These are phyloP conservation scores for Drosophila multiciliata DNA, from an alignment of 2,888 invertebrate species.

Conservation along the genomic window DNA sequence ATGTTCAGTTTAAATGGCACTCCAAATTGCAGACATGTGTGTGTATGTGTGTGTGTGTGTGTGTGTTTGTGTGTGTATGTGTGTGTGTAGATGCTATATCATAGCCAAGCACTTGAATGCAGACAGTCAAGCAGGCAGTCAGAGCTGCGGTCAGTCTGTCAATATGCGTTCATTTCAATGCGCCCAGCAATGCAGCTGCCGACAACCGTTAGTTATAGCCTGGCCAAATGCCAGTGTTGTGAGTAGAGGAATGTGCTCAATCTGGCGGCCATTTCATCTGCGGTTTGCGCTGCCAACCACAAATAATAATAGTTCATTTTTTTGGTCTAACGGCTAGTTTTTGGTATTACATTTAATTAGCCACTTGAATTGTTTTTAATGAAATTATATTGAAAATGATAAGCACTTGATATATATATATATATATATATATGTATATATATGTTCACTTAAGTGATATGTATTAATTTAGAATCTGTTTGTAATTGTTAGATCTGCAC, in stretches of 20 bases:
- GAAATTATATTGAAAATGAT: conserved; percentile 26
- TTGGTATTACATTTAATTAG: conserved; percentile 21
- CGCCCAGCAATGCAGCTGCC: conserved; percentile 65
- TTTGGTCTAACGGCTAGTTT: conserved; percentile 19
- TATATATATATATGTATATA: neutral
- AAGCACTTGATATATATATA: conserved; percentile 7
- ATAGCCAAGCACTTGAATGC: conserved; percentile 70
- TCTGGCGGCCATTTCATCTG: conserved; percentile 47
- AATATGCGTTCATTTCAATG: conserved; percentile 66
- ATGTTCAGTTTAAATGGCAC: conserved; percentile 46
- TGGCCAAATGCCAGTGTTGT: neutral
- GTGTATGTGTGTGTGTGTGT: conserved; percentile 3
- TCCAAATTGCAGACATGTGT: conserved; percentile 1
- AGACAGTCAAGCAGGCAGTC: conserved; percentile 70
- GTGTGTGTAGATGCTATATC: conserved; percentile 59
- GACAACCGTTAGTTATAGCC: conserved; percentile 1
- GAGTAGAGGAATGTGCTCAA: conserved; percentile 13
- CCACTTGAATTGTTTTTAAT: conserved; percentile 30
- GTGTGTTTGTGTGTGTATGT: conserved; percentile 11
- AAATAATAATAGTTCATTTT: conserved; percentile 6
- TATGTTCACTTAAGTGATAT: neutral
- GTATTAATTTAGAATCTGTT: neutral
- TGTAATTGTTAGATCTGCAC: conserved; percentile 2
- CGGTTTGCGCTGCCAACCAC: conserved; percentile 10
- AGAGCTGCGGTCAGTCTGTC: conserved; percentile 69